These are phyloP conservation scores for Scaptomyza pallida DNA, from an alignment of 1,140 invertebrate genomes.

Conservation along the genomic window DNA sequence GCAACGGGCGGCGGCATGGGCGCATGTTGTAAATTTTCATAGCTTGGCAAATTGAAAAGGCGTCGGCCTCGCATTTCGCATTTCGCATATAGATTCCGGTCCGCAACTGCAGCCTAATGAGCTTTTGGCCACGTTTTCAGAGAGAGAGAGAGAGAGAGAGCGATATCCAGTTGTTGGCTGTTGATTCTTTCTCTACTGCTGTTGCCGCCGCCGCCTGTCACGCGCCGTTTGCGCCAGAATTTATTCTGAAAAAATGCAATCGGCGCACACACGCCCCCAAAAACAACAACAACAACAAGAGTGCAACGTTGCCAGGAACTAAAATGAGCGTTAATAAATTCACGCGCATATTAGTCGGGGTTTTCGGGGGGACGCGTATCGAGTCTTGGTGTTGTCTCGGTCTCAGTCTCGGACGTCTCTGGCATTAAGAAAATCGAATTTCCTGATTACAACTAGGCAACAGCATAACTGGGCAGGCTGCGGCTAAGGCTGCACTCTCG, in stretches of 20 bases:
- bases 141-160: not conserved
- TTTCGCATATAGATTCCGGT: conserved; percentile 71
- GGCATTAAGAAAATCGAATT: conserved; percentile 84
- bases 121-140: conserved; percentile 1
- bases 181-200: conserved; percentile 1
- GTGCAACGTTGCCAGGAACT: conserved; percentile 12
- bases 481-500: conserved; percentile 28
- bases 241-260: conserved; percentile 81
- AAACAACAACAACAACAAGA: conserved; percentile 12
- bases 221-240: conserved; percentile 78
- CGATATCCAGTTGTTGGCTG: conserved; percentile 6
- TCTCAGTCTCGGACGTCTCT: conserved; percentile 21
- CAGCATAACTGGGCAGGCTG: not conserved
- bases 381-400: too few relatives aligned
- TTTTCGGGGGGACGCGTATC: too few relatives aligned
- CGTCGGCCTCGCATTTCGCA: conserved; percentile 62
- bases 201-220: conserved; percentile 59
- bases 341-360: conserved; percentile 73
- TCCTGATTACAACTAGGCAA: conserved; percentile 73
- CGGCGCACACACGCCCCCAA: conserved; percentile 76
- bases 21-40: conserved; percentile 78
- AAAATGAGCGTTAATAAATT: conserved; percentile 81
- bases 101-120: conserved; percentile 1
- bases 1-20: not conserved
- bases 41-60: conserved; percentile 80